Base-by-base conservation (phyloP, 92 coral and sea anemone species). In the Diadumene lineata region DNA sequence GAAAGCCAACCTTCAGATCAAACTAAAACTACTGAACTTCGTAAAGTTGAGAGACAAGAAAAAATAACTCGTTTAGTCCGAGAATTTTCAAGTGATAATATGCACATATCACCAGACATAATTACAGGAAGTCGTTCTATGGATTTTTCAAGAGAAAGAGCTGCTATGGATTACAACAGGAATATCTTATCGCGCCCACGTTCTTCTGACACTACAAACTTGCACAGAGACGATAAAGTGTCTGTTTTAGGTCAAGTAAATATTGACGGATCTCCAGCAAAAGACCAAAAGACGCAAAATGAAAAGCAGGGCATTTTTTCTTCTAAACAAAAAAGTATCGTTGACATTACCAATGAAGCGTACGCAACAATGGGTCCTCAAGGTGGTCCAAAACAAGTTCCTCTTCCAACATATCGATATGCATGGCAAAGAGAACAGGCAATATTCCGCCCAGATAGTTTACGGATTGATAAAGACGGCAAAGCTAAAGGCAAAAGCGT, bases 341-440 rank as follows among this genome's bases (percentile, higher is more conserved):
- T 72, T 30, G 77, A 72, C 33, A 56, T 53, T 1, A 72, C 77
- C 15, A 72, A 72, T 56, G 77, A 72, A 56, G 77, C 23, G 2
- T 72, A 72, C 28, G 77, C 77, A 10, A n/a, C 66, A 0, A 43
- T 72, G 21, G 62, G 64, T 56, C 66, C 55, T 21, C 62, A 72
- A 18, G 53, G 33, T 4, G 21, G 28, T 11, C 77, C 77, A 11
- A 72, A 72, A 57, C 51, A 72, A 56, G 77, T 72, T 0, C 77
- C 77, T 11, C 34, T 72, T 3, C 77, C 77, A 22, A 61, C 7
- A 0, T 72, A 56, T n/a, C 66, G 77, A 11, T 72, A 56, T 30
- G 77, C 66, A 1, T 72, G 77, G 77, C 77, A 72, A 57, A 29
- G 77, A 13, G 77, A 72, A 28, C 22, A 72, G 18, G 77, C 77